A percentile compares a stretch with the other conserved stretches of the same genome.
Conservation (phyloP, 2,888 invertebrate genomes). For the Agonopterix arenella region DNA sequence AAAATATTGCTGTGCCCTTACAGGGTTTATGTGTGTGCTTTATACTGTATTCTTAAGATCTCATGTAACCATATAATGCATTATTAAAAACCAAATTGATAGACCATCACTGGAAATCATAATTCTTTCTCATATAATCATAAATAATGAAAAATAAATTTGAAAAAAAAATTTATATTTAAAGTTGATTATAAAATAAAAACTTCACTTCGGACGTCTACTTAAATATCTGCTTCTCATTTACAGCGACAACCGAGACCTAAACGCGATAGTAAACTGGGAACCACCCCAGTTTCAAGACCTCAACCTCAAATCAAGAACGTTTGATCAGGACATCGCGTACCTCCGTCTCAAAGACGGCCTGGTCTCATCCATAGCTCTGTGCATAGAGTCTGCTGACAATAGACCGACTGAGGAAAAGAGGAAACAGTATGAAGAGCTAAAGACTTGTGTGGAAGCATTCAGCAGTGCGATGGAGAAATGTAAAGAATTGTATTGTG, state of each 20-base stretch:
- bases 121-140: no score
- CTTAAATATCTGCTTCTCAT: no score
- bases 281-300: constrained; percentile 75
- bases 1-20: no score
- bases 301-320: constrained; percentile 38
- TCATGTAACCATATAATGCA: no score
- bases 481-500: constrained; percentile 37
- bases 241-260: constrained; percentile 85
- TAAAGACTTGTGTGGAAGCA: constrained; percentile 41
- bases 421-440: constrained; percentile 34
- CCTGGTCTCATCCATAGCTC: constrained; percentile 45
- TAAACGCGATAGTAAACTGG: constrained; percentile 83
- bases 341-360: constrained; percentile 56
- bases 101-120: no score
- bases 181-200: no score
- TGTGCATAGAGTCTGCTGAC: constrained; percentile 53
- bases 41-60: no score
- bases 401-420: constrained; percentile 31
- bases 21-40: no score
- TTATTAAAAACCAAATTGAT: no score
- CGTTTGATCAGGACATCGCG: constrained; percentile 53
- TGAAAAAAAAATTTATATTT: not conserved
- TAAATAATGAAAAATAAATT: not conserved
- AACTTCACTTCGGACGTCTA: no score
- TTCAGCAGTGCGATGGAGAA: constrained; percentile 47